A percentile compares a stretch with the other conserved stretches of the same genome.
Evolutionary conservation across 2,888 invertebrate genomes (phyloP).

Genomic region (Stenurella melanura): DNA sequence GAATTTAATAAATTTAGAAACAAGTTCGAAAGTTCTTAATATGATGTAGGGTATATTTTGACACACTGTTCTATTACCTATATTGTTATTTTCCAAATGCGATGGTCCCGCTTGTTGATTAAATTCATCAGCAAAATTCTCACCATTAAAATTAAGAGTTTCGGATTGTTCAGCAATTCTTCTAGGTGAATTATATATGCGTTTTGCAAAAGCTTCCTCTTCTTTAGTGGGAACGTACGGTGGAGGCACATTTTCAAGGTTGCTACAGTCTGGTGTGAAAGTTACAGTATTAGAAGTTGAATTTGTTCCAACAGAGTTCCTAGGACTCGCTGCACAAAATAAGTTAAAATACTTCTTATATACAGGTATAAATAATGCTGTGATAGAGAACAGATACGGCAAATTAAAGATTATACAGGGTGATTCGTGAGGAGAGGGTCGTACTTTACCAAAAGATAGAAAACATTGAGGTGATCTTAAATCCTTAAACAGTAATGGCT

Average conservation of each 20-base stretch:
- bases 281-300: conserved; percentile 47
- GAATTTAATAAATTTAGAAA: neutral
- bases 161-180: conserved; percentile 60
- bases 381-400: too few relatives aligned
- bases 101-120: conserved; percentile 65
- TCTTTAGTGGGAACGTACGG: conserved; percentile 65
- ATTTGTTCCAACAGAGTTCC: conserved; percentile 54
- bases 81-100: conserved; percentile 53
- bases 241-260: conserved; percentile 58
- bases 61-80: conserved; percentile 52
- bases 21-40: conserved; percentile 8
- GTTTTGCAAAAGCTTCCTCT: conserved; percentile 64
- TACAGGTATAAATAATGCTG: too few relatives aligned
- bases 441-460: too few relatives aligned
- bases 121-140: conserved; percentile 52
- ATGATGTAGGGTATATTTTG: neutral
- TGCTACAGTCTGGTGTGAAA: conserved; percentile 48
- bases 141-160: conserved; percentile 53
- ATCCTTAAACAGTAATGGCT: too few relatives aligned
- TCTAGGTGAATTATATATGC: conserved; percentile 63
- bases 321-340: conserved; percentile 59
- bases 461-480: too few relatives aligned
- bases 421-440: too few relatives aligned
- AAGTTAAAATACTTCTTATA: conserved; percentile 28
- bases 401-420: too few relatives aligned